Percentiles rank a stretch among this genome's conserved stretches.
Conservation (phyloP, 2,113 vertebrate species). For the Merops nubicus region DNA sequence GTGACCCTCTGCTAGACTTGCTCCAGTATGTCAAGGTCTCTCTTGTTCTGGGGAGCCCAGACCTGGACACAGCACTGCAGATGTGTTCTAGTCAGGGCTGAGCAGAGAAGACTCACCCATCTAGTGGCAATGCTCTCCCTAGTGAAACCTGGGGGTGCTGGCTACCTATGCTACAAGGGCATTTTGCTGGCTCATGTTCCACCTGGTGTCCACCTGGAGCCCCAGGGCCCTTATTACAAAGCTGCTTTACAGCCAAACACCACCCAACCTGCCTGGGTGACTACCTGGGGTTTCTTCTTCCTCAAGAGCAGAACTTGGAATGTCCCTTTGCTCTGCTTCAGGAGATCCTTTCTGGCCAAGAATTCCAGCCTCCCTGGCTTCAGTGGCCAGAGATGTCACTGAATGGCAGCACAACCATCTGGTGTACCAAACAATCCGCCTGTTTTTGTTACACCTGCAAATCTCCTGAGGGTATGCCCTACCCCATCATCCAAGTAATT, state of each 20-base stretch:
- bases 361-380: not conserved
- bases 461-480: not conserved
- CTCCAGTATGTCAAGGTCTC: not conserved
- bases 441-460: not conserved
- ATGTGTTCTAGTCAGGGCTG: not conserved
- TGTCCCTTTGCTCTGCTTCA: not conserved
- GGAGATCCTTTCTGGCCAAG: not conserved
- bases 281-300: not conserved
- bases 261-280: fast-evolving
- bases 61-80: not conserved
- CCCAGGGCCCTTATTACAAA: not conserved
- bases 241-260: not conserved
- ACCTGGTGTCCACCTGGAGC: not conserved
- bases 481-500: not conserved
- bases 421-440: not conserved
- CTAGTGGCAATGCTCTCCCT: fast-evolving
- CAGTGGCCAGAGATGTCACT: fast-evolving
- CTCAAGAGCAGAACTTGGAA: not conserved
- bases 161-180: fast-evolving
- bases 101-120: not conserved
- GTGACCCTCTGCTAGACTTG: not conserved
- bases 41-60: not conserved
- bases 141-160: fast-evolving
- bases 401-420: not conserved
- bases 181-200: not conserved